Base-by-base conservation (phyloP, 2,797 vertebrate species). In the Toxotes lorentzi region DNA sequence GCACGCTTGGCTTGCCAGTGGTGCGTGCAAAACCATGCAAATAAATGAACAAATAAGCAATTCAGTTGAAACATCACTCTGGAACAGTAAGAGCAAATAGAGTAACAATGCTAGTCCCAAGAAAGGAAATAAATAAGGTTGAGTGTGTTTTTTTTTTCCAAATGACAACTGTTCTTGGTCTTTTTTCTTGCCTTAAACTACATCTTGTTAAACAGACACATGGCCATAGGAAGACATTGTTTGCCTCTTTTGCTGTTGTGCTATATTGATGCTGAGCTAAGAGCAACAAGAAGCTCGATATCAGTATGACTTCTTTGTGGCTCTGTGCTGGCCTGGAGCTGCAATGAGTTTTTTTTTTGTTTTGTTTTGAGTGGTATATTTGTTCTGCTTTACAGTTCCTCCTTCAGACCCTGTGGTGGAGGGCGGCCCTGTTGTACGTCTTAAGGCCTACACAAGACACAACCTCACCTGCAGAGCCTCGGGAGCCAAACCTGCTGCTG, bases 381-480 rank as follows among this genome's bases (percentile, higher is more conserved):
- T 88, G 76, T 83, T 89, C 71, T 86, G 47, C 50, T 76, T 79
- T 77, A 45, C 91, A 98, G 97, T 98, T 66, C 96, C 97, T 50
- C 97, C 97, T 24, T 93, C 96, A 68, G 94, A 97, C 61, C 97
- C 97, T 0, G 81, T 96, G 77, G 96, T 98, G 76, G 95, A 97
- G 62, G 96, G 96, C 0, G 95, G 96, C 40, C 97, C 97, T 0
- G 88, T 96, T 23, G 95, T 98, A 56, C 95, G 95, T 54, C 95
- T 98, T 43, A 96, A 97, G 85, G 96, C 95, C 83, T 95, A 96
- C 88, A 91, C 95, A 70, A 93, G 94, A 16, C 95, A 95, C 65
- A 97, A 98, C 92, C 95, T 98, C 83, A 97, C 97, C 65, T 98
- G 97, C 89, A 94, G 86, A 62, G 95, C 96, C 59, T 95, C 86